A percentile compares a stretch with the other conserved stretches of the same genome.
These are phyloP conservation scores for Oncorhynchus kisutch DNA, from an alignment of 2,113 vertebrate species.

Conservation along the genomic window DNA sequence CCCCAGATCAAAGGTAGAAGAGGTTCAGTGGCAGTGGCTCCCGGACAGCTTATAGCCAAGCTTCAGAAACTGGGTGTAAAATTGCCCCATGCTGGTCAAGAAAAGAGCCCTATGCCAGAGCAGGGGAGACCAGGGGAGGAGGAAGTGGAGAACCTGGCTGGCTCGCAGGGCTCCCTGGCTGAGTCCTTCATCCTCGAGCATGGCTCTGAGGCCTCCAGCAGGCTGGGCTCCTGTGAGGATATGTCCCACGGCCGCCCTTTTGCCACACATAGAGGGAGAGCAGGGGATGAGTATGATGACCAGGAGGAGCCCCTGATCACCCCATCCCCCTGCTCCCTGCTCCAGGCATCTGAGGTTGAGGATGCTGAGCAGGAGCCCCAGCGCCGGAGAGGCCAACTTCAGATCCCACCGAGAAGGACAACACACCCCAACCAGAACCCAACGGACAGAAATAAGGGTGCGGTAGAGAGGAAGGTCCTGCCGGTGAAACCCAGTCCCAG, in stretches of 20 bases:
- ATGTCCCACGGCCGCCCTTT: conserved; percentile 36
- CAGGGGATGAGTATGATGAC: conserved; percentile 44
- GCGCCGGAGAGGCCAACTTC: conserved; percentile 41
- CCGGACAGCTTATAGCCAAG: background rate
- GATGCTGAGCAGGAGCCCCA: conserved; percentile 55
- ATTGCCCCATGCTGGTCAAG: conserved; percentile 9
- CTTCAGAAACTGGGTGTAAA: background rate
- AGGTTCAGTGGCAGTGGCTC: conserved; percentile 30
- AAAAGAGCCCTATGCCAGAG: conserved; percentile 1
- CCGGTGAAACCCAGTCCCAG: conserved; percentile 52
- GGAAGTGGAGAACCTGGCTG: conserved; percentile 27
- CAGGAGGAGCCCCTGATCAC: conserved; percentile 46
- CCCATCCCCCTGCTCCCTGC: conserved; percentile 40
- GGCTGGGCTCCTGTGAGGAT: conserved; percentile 58
- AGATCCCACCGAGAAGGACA: conserved; percentile 59
- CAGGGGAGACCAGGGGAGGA: conserved; percentile 17
- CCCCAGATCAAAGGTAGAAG: conserved; percentile 37
- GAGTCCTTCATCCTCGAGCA: conserved; percentile 59
- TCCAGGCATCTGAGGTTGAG: conserved; percentile 36
- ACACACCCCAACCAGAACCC: conserved; percentile 62
- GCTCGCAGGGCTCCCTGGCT: conserved; percentile 65
- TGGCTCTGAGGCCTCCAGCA: conserved; percentile 66
- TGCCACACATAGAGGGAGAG: conserved; percentile 39
- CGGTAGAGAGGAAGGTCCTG: conserved; percentile 2
- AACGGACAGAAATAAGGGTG: conserved; percentile 19